Evolutionary conservation across 2,888 invertebrate species (phyloP), one percentile per base, ranked within the genome.

Genomic region (Conomelus anceps): DNA sequence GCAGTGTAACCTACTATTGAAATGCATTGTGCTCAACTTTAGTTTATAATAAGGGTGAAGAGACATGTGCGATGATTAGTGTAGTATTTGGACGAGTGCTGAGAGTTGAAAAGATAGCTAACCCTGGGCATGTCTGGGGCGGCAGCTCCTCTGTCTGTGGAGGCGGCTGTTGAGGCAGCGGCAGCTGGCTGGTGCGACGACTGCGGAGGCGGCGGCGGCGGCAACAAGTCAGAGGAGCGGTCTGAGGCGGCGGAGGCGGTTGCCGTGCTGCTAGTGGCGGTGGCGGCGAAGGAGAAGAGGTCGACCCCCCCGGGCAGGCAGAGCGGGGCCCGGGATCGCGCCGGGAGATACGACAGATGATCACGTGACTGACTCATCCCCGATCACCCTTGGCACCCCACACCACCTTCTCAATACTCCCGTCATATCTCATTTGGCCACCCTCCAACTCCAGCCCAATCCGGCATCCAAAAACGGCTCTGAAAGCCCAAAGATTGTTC

Each of bases 321-420:
- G 85, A 92, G 90, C 88, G 92, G 92, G 90, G 91, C 91, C 89
- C 92, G 92, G 88, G 92, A 92, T 24, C 92, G 91, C 90, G 92
- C 91, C 89, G 92, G 91, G 89, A 91, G 92, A 91, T 90, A 91
- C 91, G 91, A 91, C 91, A 92, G 90, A 34, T 90, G 87, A 88
- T 89, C 88, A 89, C 90, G 89, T 89, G 88, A 89, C 24, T 85
- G 63, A 85, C 88, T 86, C 89, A 26, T 88, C 89, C 89, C 84
- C 87, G 0, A 29, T 84, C 88, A 1, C 88, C 89, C 84, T 89
- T 88, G 22, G 34, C 26, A 22, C 84, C 84, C 86, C 84, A 88
- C 89, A 86, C 86, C 87, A 85, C 86, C n/a, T n/a, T n/a, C n/a
- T n/a, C n/a, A n/a, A n/a, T n/a, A n/a, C 85, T 88, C n/a, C 63